Conservation (phyloP, 2,797 vertebrate genomes). For the Enteromius argenteus region DNA sequence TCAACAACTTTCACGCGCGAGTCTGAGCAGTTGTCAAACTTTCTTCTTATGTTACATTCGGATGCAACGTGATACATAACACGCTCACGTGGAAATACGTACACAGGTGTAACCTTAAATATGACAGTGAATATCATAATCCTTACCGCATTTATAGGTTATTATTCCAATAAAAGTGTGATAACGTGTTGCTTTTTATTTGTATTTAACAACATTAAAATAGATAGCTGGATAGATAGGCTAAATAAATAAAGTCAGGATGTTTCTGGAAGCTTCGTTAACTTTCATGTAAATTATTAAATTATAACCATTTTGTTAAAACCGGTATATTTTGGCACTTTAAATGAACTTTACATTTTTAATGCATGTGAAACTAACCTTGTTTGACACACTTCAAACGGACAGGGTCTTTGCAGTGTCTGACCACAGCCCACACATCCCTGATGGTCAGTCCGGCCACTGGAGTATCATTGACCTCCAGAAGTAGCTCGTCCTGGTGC, state of each 20-base stretch:
- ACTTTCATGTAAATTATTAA: background rate
- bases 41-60: background rate
- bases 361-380: constrained; percentile 79
- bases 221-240: background rate
- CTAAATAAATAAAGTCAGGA: background rate
- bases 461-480: constrained; percentile 97
- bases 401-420: constrained; percentile 94
- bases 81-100: background rate
- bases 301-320: background rate
- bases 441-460: constrained; percentile 95
- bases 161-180: background rate
- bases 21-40: background rate
- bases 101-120: background rate
- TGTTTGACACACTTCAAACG: constrained; percentile 95
- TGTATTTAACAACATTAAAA: background rate
- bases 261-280: background rate
- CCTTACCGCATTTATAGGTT: background rate
- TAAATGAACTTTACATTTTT: background rate
- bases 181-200: background rate
- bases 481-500: constrained; percentile 83
- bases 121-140: too few species aligned
- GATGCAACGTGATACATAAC: background rate
- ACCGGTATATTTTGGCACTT: background rate
- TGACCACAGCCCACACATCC: constrained; percentile 95
- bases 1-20: constrained; percentile 28